A percentile compares a stretch with the other conserved stretches of the same genome.
Evolutionary conservation across 2,888 invertebrate species (phyloP).

Genomic region (Brachypterus glaber): DNA sequence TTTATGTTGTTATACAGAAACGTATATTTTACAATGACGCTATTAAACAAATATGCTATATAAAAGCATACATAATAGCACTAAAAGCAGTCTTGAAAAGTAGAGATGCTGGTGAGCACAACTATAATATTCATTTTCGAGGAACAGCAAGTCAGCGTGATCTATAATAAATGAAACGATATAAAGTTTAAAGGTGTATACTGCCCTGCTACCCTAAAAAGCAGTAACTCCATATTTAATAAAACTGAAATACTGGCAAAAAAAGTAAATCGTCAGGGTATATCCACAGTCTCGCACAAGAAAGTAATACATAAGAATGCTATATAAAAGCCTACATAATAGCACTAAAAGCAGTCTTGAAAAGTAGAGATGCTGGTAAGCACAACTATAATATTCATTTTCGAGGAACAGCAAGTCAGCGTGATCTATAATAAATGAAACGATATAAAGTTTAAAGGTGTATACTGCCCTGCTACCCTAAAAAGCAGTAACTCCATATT

Average conservation of each 20-base stretch:
- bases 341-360: conserved; percentile 15
- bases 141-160: conserved; percentile 25
- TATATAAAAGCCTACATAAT: conserved; percentile 15
- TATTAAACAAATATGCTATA: conserved; percentile 16
- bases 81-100: conserved; percentile 14
- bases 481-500: too few species aligned
- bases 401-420: conserved; percentile 26
- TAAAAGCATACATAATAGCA: conserved; percentile 15
- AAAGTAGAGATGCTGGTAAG: conserved; percentile 18
- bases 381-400: conserved; percentile 27
- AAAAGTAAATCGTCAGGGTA: too few species aligned
- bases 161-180: conserved; percentile 23
- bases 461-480: too few species aligned
- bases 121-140: conserved; percentile 27
- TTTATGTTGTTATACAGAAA: conserved; percentile 6
- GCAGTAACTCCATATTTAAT: too few species aligned
- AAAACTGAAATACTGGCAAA: too few species aligned
- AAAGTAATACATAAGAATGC: conserved; percentile 15
- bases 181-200: too few species aligned
- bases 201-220: too few species aligned
- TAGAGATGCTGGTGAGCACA: conserved; percentile 21
- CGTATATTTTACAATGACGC: too few species aligned
- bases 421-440: conserved; percentile 24
- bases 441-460: conserved; percentile 19
- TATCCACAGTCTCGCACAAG: too few species aligned